Percentiles rank a stretch among this genome's conserved stretches.
Evolutionary conservation across 2,113 vertebrate species (phyloP).

Genomic region (Channa argus): DNA sequence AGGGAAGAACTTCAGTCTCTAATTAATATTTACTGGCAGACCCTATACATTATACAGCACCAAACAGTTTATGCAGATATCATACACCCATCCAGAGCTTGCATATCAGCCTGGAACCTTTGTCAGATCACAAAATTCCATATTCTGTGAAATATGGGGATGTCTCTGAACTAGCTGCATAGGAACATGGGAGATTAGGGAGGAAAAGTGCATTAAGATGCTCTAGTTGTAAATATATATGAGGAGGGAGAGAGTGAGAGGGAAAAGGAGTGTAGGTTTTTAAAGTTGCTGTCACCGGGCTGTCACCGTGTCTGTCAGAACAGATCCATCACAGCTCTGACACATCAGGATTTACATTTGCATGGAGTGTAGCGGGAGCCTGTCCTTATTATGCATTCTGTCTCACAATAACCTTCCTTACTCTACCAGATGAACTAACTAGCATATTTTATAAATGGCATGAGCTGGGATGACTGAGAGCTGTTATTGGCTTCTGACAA

Average conservation of each 20-base stretch:
- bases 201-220: conserved; percentile 68
- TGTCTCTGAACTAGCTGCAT: conserved; percentile 57
- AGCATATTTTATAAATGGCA: conserved; percentile 61
- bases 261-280: conserved; percentile 68
- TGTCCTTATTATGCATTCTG: conserved; percentile 77
- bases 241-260: conserved; percentile 40
- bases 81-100: conserved; percentile 7
- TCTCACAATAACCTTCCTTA: conserved; percentile 68
- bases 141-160: conserved; percentile 64
- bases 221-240: conserved; percentile 71
- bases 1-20: conserved; percentile 8
- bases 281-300: conserved; percentile 80
- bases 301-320: conserved; percentile 84
- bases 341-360: conserved; percentile 79
- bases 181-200: conserved; percentile 60
- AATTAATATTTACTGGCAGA: conserved; percentile 31
- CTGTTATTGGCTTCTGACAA: conserved; percentile 62
- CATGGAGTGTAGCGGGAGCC: conserved; percentile 76
- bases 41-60: conserved; percentile 29
- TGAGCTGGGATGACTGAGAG: conserved; percentile 67
- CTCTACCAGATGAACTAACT: conserved; percentile 63
- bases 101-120: conserved; percentile 56
- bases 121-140: conserved; percentile 62
- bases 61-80: conserved; percentile 44
- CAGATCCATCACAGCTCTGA: conserved; percentile 82